Evolutionary conservation across 2,113 vertebrate species (phyloP).

Genomic region (Passer domesticus): DNA sequence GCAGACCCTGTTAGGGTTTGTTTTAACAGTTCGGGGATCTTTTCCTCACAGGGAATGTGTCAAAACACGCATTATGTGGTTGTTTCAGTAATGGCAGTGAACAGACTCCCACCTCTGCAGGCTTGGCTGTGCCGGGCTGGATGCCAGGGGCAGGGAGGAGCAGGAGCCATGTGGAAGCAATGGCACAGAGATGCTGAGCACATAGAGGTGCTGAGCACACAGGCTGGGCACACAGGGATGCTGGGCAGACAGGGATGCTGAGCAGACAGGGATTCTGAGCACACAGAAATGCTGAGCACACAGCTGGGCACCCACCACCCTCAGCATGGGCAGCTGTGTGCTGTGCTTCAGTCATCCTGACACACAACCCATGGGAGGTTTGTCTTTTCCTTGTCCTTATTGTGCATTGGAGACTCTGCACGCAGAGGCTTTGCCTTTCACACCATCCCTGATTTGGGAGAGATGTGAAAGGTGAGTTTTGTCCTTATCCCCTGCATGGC

Average conservation of each 20-base stretch:
- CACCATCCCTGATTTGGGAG: neutral
- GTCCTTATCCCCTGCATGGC: neutral
- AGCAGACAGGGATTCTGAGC: neutral
- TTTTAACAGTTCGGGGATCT: neutral
- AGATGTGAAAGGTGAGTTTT: neutral
- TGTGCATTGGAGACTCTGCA: too few relatives aligned
- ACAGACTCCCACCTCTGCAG: neutral
- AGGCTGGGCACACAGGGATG: neutral
- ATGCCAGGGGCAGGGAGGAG: neutral
- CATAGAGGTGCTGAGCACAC: neutral
- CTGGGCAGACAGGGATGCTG: neutral
- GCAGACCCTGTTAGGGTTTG: neutral
- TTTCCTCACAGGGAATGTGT: neutral
- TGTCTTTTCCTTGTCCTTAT: neutral
- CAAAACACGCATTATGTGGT: neutral
- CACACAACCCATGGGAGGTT: neutral
- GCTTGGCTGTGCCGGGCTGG: neutral
- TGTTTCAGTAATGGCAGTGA: neutral
- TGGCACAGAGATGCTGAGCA: neutral
- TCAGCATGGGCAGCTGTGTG: fast-evolving
- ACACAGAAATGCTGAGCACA: neutral
- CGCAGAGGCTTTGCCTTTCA: neutral
- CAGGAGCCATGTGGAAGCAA: neutral
- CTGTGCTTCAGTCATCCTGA: neutral
- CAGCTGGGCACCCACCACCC: neutral